These are phyloP conservation scores for Cephalopterus ornatus DNA, from an alignment of 2,113 vertebrate genomes.

Conservation along the genomic window DNA sequence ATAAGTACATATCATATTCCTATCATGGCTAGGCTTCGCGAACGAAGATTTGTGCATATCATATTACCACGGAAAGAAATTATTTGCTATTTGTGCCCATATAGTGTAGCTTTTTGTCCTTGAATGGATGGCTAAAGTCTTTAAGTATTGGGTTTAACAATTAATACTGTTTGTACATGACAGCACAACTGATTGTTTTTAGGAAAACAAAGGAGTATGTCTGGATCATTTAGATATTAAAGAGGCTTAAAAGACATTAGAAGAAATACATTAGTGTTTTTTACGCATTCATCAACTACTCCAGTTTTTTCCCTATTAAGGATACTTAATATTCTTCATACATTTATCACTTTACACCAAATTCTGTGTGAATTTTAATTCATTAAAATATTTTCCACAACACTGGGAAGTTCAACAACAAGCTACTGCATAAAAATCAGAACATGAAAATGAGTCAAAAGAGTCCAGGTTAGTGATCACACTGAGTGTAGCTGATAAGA, in stretches of 20 bases:
- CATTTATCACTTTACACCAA: neutral
- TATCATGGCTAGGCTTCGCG: too few species aligned
- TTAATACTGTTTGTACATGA: constrained; percentile 10
- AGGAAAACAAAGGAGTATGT: constrained; percentile 9
- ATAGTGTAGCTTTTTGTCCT: neutral
- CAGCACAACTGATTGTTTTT: constrained; percentile 22
- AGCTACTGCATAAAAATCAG: neutral
- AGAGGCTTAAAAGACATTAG: constrained; percentile 6
- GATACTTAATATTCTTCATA: constrained; percentile 7
- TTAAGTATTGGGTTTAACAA: neutral
- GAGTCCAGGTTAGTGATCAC: neutral
- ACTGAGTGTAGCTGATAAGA: neutral
- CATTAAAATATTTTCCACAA: neutral
- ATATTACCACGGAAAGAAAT: neutral
- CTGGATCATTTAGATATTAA: neutral
- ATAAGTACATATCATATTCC: neutral
- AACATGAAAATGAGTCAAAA: neutral
- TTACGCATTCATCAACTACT: neutral
- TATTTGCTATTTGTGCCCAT: neutral
- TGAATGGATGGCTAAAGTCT: neutral
- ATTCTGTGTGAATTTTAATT: neutral
- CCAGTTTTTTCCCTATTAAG: neutral
- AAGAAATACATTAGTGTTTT: neutral
- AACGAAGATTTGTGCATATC: too few species aligned
- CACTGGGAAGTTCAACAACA: neutral